phyloP scores from a whole-genome alignment of 2,888 invertebrate genomes.

The Ctenicera cuprea region DNA sequence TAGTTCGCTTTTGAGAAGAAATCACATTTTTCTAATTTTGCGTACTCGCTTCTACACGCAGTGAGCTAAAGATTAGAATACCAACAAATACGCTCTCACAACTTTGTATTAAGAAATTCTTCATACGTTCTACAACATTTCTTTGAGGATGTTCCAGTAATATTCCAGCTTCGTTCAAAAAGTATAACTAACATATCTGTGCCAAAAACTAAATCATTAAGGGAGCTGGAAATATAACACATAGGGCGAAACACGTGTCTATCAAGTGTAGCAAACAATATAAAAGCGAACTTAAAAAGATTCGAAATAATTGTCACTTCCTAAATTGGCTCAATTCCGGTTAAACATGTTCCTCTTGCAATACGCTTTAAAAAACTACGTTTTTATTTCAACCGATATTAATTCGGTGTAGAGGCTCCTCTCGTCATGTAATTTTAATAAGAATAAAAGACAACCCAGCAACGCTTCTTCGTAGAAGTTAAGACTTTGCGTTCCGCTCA shows the following conservation, averaged over 20 bases:
- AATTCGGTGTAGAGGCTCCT: constrained; percentile 38
- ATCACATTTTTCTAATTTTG: no score
- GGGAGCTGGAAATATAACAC: neutral
- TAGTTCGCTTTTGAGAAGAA: no score
- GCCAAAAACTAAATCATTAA: no score
- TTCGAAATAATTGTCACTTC: constrained; percentile 70
- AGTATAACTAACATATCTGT: no score
- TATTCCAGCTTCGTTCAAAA: no score
- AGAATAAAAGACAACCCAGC: constrained; percentile 32
- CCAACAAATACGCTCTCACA: no score
- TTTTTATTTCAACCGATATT: constrained; percentile 29
- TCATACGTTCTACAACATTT: no score
- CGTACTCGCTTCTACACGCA: no score
- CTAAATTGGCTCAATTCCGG: constrained; percentile 70
- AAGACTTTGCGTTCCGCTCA: constrained; percentile 37
- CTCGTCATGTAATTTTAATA: constrained; percentile 44
- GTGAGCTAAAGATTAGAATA: no score
- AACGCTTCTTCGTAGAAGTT: constrained; percentile 43
- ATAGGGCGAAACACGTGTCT: constrained; percentile 55
- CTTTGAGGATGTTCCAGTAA: no score
- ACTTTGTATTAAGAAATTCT: no score
- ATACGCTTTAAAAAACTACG: constrained; percentile 46
- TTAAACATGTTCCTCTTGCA: constrained; percentile 65
- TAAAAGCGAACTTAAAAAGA: constrained; percentile 64
- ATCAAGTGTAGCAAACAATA: constrained; percentile 60